Percentiles rank a stretch among this genome's conserved stretches.
These are phyloP conservation scores for Tympanoctomys barrerae DNA, from an alignment of 2,797 vertebrate species.

Conservation along the genomic window DNA sequence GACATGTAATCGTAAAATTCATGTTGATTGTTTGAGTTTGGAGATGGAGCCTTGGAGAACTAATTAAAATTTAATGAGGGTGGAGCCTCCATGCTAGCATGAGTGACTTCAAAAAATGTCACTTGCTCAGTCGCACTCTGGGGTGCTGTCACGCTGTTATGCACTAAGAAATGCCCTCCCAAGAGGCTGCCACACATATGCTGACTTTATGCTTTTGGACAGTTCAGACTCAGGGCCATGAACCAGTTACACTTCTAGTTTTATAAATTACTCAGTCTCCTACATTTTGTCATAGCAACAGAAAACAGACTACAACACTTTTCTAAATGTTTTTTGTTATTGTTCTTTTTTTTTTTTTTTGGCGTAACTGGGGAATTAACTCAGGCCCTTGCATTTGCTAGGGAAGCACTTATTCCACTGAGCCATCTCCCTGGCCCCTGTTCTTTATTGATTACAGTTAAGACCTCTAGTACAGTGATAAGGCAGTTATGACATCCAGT, in stretches of 20 bases:
- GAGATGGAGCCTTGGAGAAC: neutral
- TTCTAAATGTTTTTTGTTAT: slow-evolving; percentile 31
- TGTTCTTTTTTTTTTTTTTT: neutral
- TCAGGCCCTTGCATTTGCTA: no score
- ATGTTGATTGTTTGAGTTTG: neutral
- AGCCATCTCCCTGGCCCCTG: no score
- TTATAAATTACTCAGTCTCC: neutral
- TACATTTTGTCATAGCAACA: neutral
- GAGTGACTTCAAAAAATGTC: neutral
- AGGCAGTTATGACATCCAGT: neutral
- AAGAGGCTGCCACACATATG: no score
- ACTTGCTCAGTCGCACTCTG: neutral
- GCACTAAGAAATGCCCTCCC: neutral
- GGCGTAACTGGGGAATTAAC: no score
- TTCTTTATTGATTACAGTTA: neutral
- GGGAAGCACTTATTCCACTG: no score
- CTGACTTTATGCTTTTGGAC: no score
- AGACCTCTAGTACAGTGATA: neutral
- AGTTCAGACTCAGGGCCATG: neutral
- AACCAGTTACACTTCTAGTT: neutral
- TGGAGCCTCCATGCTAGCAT: neutral
- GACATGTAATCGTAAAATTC: neutral
- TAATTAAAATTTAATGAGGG: neutral
- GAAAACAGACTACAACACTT: neutral
- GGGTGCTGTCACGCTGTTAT: neutral